phyloP scores from a whole-genome alignment of 2,797 vertebrate genomes.

The Pogoniulus pusillus region DNA sequence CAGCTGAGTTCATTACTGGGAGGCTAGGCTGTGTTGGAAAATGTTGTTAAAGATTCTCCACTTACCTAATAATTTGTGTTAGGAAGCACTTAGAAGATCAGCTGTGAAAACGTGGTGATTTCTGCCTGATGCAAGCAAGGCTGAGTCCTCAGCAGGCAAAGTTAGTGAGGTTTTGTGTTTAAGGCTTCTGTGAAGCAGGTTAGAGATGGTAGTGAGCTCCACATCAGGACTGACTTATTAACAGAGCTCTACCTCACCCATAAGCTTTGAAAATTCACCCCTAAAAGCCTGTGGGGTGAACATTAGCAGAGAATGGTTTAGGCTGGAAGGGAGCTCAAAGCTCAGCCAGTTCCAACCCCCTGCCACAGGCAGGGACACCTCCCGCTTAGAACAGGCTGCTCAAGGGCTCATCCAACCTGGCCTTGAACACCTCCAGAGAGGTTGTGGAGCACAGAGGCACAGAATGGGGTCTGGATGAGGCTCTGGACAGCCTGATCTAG shows the following conservation, averaged over 20 bases:
- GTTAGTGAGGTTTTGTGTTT: slow-evolving; percentile 25
- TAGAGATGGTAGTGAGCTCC: background rate
- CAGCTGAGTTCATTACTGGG: slow-evolving; percentile 39
- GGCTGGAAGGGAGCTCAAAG: too few species aligned
- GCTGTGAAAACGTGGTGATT: slow-evolving; percentile 38
- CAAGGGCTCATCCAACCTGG: too few species aligned
- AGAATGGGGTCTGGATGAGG: too few species aligned
- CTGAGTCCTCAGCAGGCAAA: slow-evolving; percentile 43
- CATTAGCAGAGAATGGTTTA: background rate
- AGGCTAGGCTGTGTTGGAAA: slow-evolving; percentile 32
- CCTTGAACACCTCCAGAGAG: too few species aligned
- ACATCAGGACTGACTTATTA: background rate
- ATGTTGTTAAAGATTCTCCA: slow-evolving; percentile 50
- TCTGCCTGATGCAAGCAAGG: slow-evolving; percentile 30
- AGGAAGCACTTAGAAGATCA: slow-evolving; percentile 49
- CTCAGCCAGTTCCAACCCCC: too few species aligned
- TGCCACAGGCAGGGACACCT: too few species aligned
- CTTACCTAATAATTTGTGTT: slow-evolving; percentile 61
- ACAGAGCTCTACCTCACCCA: background rate
- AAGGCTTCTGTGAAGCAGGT: background rate
- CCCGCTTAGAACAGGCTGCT: too few species aligned
- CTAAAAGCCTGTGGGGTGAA: background rate
- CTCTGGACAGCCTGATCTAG: too few species aligned
- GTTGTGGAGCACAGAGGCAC: too few species aligned
- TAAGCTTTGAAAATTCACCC: background rate